Conservation (phyloP, 2,888 invertebrate species). For the Lordiphosa fenestrarum region DNA sequence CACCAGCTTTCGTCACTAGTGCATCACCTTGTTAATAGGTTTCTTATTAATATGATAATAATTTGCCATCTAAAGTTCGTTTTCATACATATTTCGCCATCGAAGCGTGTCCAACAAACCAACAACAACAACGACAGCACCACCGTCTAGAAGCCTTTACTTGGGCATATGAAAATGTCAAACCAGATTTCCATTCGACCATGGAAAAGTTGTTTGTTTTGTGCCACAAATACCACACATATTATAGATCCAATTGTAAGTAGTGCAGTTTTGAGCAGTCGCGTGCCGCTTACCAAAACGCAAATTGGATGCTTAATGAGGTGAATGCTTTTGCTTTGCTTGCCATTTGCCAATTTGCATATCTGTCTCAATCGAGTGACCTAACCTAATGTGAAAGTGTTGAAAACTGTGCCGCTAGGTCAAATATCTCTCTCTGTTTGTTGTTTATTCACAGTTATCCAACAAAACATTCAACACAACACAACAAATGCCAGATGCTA, state of each 20-base stretch:
- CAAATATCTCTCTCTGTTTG: background rate
- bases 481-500: conserved; percentile 6
- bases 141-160: conserved; percentile 3
- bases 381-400: conserved; percentile 37
- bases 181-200: background rate
- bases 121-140: conserved; percentile 1
- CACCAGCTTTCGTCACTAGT: too few species aligned
- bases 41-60: too few species aligned
- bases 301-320: conserved; percentile 3
- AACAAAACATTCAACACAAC: conserved; percentile 10
- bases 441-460: conserved; percentile 25
- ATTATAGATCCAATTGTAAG: too few species aligned
- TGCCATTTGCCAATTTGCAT: conserved; percentile 28
- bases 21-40: too few species aligned
- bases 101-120: background rate
- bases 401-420: conserved; percentile 38
- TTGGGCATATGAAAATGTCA: background rate
- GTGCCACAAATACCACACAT: too few species aligned
- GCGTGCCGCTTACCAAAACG: conserved; percentile 29
- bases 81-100: too few species aligned
- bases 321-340: background rate
- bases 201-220: too few species aligned
- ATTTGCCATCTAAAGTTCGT: too few species aligned
- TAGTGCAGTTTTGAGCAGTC: too few species aligned
- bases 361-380: conserved; percentile 34